Evolutionary conservation across 1,140 invertebrate species (phyloP).

Genomic region (Cotesia vestalis): DNA sequence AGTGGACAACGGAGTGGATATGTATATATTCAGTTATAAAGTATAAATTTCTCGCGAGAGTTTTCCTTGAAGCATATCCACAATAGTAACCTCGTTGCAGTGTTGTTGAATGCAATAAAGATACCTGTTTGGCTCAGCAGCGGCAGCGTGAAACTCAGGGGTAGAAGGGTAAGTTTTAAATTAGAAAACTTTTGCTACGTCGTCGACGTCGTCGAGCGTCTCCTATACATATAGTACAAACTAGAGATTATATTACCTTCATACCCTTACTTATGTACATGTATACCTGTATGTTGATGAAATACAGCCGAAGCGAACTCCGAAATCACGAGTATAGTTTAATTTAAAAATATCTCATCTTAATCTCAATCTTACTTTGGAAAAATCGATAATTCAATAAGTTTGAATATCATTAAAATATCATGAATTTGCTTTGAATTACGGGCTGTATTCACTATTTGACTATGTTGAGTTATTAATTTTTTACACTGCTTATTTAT

Average conservation of each 20-base stretch:
- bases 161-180: slow-evolving; percentile 49
- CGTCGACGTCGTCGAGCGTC: slow-evolving; percentile 37
- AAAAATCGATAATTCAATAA: slow-evolving; percentile 11
- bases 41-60: slow-evolving; percentile 36
- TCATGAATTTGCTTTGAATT: too few species aligned
- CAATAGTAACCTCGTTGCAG: slow-evolving; percentile 30
- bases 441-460: background rate
- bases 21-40: slow-evolving; percentile 28
- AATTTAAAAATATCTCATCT: background rate
- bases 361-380: background rate
- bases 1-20: too few species aligned
- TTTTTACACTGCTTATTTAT: background rate
- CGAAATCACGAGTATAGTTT: slow-evolving; percentile 10
- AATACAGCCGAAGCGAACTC: background rate
- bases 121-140: slow-evolving; percentile 46
- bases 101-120: slow-evolving; percentile 57
- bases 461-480: background rate
- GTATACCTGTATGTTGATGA: background rate
- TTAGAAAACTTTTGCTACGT: slow-evolving; percentile 52
- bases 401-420: too few species aligned
- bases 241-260: slow-evolving; percentile 11
- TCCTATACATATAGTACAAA: background rate
- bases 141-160: slow-evolving; percentile 46
- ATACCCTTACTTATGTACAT: background rate
- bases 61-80: slow-evolving; percentile 27